These are phyloP conservation scores for Luehdorfia chinensis DNA, from an alignment of 1,140 invertebrate genomes.

Conservation along the genomic window DNA sequence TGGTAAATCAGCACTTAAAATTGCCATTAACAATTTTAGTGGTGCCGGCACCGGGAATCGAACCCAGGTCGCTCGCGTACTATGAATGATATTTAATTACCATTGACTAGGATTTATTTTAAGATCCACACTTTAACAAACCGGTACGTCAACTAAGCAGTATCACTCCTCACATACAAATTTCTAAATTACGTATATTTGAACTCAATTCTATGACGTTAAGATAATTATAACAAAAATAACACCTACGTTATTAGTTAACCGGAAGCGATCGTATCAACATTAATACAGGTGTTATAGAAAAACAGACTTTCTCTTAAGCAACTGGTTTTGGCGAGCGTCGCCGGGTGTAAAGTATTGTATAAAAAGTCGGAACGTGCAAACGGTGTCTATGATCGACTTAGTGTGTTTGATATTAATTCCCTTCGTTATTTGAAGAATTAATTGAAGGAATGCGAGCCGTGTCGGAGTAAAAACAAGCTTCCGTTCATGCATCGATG, in stretches of 20 bases:
- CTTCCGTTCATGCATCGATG: neutral
- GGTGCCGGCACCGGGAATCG: too few species aligned
- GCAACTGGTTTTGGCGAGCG: constrained; percentile 36
- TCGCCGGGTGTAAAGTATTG: constrained; percentile 24
- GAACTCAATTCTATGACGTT: neutral
- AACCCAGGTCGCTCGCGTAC: too few species aligned
- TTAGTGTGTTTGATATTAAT: neutral
- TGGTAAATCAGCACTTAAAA: too few species aligned
- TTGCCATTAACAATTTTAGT: too few species aligned
- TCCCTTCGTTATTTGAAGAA: neutral
- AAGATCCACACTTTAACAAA: too few species aligned
- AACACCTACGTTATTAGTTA: constrained; percentile 22
- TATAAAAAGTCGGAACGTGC: constrained; percentile 25
- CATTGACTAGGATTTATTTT: too few species aligned
- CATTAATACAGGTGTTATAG: constrained; percentile 46
- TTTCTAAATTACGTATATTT: too few species aligned
- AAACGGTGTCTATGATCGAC: neutral
- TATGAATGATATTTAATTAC: too few species aligned
- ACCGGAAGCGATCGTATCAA: constrained; percentile 28
- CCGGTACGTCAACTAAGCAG: too few species aligned
- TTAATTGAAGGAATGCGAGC: neutral
- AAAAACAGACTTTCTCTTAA: constrained; percentile 55
- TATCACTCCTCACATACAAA: too few species aligned
- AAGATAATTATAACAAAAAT: constrained; percentile 14
- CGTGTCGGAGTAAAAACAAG: neutral